Base-by-base conservation (phyloP, 2,113 vertebrate genomes). In the Phodopus roborovskii region DNA sequence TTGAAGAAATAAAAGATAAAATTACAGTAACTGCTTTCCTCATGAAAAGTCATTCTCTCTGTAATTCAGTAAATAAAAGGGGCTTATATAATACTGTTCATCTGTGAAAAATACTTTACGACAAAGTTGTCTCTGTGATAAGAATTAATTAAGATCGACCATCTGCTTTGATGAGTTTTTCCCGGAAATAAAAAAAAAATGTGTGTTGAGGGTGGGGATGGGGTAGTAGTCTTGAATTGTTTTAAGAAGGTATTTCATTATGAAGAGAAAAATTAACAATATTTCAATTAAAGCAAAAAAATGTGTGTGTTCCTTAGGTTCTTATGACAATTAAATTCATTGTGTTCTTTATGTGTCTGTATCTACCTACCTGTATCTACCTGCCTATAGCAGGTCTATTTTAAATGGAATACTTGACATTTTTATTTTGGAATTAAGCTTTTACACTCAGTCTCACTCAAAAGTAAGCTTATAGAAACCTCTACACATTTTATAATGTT, bases 91-190 rank as follows among this genome's bases (percentile, higher is more conserved):
- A 98, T 98, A 96, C 95, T 97, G 94, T 88, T 98, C 97, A 97
- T 98, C 98, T 98, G 96, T 95, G 97, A 97, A 97, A 98, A 97
- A 97, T 93, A 95, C 75, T 97, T 98, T 94, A 96, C 92, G 93
- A 97, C 95, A 97, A 98, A 98, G 93, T 98, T 96, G 66, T 98
- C 91, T 98, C 93, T 98, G 90, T 94, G 95, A 98, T 97, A 98
- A 98, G 93, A 98, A 98, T 98, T 98, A 98, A 98, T 99, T 98
- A 98, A 98, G 97, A 98, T 86, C 94, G 97, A 96, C 95, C 96
- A 98, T 98, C 98, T 98, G 97, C 88, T 97, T 97, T 88, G 4
- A 96, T 97, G 5, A 96, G 70, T 60, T 92, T 94, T 96, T 96
- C 62, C 92, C 94, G 97, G 96, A 84, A 85, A 96, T n/a, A 36